Percentiles rank a stretch among this genome's conserved stretches.
These are phyloP conservation scores for Stichopus horrens DNA, from an alignment of 53 echinoderm and acorn worm genomes.

Conservation along the genomic window DNA sequence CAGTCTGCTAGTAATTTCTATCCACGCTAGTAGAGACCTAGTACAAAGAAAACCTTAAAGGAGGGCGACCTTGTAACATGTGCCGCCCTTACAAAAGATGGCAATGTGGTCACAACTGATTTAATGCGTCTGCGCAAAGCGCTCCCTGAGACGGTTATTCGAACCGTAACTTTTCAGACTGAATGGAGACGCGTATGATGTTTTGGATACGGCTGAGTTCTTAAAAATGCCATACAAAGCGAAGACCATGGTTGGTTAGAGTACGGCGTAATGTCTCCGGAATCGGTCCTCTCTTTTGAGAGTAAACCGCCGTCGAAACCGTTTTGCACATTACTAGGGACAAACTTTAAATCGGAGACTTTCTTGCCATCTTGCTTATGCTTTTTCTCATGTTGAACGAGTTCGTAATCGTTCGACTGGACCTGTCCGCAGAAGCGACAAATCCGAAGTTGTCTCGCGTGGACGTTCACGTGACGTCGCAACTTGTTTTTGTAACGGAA, in stretches of 20 bases:
- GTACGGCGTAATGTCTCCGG: neutral
- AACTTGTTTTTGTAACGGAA: constrained; percentile 86
- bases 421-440: constrained; percentile 73
- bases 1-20: no score
- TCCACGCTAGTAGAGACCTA: no score
- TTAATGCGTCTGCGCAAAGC: no score
- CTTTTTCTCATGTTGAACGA: constrained; percentile 89
- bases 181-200: neutral
- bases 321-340: neutral
- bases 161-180: neutral
- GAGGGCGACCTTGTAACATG: no score
- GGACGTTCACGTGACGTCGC: constrained; percentile 69
- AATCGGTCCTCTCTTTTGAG: neutral
- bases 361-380: constrained; percentile 49
- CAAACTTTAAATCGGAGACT: neutral
- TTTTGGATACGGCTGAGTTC: neutral
- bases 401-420: constrained; percentile 75
- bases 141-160: no score
- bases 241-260: neutral
- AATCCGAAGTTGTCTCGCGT: constrained; percentile 75
- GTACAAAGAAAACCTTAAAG: no score
- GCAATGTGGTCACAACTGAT: no score
- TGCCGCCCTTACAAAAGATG: no score
- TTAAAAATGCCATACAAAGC: neutral
- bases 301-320: neutral